Evolutionary conservation across 2,888 invertebrate species (phyloP).

Genomic region (Erebia ligea): DNA sequence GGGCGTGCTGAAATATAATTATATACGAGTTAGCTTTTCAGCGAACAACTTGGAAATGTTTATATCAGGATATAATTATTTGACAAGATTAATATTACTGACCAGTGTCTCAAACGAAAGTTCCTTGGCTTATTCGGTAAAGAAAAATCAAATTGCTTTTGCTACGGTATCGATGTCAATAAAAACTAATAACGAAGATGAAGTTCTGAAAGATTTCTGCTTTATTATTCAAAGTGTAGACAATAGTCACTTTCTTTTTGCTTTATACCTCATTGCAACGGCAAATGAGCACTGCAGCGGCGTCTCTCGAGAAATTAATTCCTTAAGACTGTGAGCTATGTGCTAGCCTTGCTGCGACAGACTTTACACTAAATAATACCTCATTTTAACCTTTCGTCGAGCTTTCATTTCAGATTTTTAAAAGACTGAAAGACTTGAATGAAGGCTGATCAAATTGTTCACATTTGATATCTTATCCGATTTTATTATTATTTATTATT

Average conservation of each 20-base stretch:
- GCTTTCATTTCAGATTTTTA: not conserved
- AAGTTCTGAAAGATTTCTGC: not conserved
- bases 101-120: not conserved
- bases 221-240: constrained; percentile 5
- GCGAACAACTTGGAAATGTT: not conserved
- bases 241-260: constrained; percentile 17
- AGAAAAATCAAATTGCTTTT: constrained; percentile 1
- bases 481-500: no score
- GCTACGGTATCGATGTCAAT: not conserved
- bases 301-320: constrained; percentile 39
- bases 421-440: not conserved
- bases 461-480: no score
- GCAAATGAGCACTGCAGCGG: constrained; percentile 32
- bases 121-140: not conserved
- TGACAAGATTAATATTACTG: not conserved
- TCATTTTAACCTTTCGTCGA: constrained; percentile 20
- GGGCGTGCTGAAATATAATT: not conserved
- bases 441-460: not conserved
- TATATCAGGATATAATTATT: not conserved
- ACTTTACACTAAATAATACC: constrained; percentile 13
- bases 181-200: not conserved
- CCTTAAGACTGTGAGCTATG: constrained; percentile 27
- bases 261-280: constrained; percentile 13
- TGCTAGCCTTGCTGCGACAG: constrained; percentile 19
- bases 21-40: not conserved